phyloP scores from a whole-genome alignment of 2,888 invertebrate genomes.

The Spatulosminthurus flaviceps region DNA sequence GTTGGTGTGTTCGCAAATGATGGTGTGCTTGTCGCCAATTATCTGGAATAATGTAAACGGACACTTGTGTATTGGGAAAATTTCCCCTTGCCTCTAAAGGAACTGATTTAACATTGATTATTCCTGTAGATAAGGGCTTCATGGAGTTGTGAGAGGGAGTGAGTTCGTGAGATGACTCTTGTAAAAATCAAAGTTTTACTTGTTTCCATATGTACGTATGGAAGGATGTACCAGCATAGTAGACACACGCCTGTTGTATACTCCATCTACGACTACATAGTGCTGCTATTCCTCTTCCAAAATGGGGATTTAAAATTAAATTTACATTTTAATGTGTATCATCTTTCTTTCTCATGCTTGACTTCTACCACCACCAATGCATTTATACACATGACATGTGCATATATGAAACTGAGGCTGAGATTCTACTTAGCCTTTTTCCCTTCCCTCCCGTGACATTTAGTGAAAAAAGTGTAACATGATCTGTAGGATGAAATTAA shows the following conservation, averaged over 20 bases:
- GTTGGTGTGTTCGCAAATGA: background rate
- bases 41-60: conserved; percentile 18
- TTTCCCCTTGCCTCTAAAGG: conserved; percentile 3
- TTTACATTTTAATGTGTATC: conserved; percentile 27
- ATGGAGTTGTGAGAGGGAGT: background rate
- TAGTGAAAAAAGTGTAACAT: conserved; percentile 16
- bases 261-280: no score
- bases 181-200: background rate
- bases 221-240: no score
- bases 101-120: conserved; percentile 11
- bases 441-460: conserved; percentile 13
- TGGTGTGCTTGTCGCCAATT: background rate
- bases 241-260: background rate
- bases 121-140: background rate
- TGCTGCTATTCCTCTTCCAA: no score
- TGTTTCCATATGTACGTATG: no score
- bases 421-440: no score
- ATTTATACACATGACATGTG: no score
- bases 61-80: background rate
- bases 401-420: no score
- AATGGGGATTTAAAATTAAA: conserved; percentile 43
- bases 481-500: background rate
- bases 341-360: background rate
- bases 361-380: no score
- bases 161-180: background rate